Evolutionary conservation across 2,888 invertebrate genomes (phyloP), one percentile per base, ranked within the genome.

Genomic region (Blomia tropicalis): DNA sequence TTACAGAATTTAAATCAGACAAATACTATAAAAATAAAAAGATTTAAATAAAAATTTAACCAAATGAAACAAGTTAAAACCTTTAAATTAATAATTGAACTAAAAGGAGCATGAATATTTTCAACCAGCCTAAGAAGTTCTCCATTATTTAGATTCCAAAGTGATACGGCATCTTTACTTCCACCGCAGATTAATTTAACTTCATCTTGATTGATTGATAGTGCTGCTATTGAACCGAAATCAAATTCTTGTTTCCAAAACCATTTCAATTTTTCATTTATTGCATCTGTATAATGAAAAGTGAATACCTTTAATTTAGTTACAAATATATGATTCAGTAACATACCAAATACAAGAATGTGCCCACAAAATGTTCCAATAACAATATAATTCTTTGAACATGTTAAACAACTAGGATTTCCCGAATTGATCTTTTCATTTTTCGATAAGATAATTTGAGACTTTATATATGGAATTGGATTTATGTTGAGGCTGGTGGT

Each of bases 341-440:
- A 47, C 58, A 80, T 78, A 77, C 87, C 87, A 75, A 89, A 90
- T 61, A 88, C 83, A 30, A 95, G 77, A 60, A 91, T 80, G 68
- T 89, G 82, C 0, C 95, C 93, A 75, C 92, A 90, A 29, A 91
- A 89, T 31, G 92, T 95, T 41, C 95, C 95, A 31, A 93, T 81
- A n/a, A 87, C 87, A 66, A 92, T 80, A 54, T 58, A 64, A 63
- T 60, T 51, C 63, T 44, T 43, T 22, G 51, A 56, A 47, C 58
- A 32, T 68, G 72, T 74, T 70, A 77, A 71, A 4, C 88, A 84
- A 64, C 90, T 90, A 11, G 91, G 87, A 66, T 84, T 78, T 4
- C 93, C 93, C 62, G 90, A 87, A 75, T 86, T 83, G 19, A 90
- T 85, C 68, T 87, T 80, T 70, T 92, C 90, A 70, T 83, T 82